phyloP scores from a whole-genome alignment of 2,797 vertebrate species.

The Nyctibius grandis region DNA sequence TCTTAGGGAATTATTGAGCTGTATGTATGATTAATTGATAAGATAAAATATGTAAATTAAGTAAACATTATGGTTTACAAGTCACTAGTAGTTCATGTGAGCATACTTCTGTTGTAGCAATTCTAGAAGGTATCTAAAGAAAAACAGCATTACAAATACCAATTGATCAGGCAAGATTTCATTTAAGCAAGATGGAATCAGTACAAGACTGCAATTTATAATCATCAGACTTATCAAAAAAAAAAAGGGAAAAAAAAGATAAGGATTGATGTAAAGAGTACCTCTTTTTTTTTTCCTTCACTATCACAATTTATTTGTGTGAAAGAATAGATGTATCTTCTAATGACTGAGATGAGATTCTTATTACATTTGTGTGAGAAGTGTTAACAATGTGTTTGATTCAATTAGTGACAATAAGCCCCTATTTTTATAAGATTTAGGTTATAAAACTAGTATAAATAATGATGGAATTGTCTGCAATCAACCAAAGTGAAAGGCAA shows the following conservation, averaged over 20 bases:
- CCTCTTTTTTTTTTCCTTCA: not conserved
- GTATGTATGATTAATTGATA: not conserved
- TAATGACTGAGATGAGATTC: not conserved
- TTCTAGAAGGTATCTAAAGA: not conserved
- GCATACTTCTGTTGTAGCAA: not conserved
- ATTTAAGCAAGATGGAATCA: not conserved
- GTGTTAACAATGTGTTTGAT: not conserved
- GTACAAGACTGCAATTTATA: not conserved
- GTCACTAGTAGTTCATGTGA: not conserved
- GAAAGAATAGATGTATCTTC: not conserved
- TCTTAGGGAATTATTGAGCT: not conserved
- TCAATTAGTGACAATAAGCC: not conserved
- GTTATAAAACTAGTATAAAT: not conserved
- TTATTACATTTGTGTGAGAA: not conserved
- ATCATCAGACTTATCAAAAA: fast-evolving
- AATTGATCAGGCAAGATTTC: not conserved
- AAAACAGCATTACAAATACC: not conserved
- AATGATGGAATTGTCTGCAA: not conserved
- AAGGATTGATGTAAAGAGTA: not conserved
- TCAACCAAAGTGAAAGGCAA: not conserved
- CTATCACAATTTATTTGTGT: not conserved
- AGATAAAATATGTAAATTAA: not conserved
- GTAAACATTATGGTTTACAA: not conserved
- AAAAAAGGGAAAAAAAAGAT: too few relatives aligned
- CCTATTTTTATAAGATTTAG: not conserved